Evolutionary conservation across 2,113 vertebrate genomes (phyloP).

Genomic region (Prionailurus bengalensis): DNA sequence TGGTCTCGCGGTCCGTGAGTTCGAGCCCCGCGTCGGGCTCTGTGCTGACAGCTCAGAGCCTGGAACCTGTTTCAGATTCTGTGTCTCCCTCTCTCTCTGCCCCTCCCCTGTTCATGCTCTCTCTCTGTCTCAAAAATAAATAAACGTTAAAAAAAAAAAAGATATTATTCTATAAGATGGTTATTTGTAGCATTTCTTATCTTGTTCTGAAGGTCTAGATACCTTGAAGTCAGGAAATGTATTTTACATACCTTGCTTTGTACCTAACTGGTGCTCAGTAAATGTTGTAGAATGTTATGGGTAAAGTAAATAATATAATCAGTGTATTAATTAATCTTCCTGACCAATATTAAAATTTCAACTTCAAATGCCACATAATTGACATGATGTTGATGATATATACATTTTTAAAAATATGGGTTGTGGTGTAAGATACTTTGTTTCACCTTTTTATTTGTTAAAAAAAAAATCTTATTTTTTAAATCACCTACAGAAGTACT

Average conservation of each 20-base stretch:
- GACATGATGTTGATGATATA: not conserved
- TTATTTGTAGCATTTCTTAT: not conserved
- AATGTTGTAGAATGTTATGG: not conserved
- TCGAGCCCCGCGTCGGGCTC: too few relatives aligned
- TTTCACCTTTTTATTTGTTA: not conserved
- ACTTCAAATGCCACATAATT: not conserved
- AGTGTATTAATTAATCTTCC: slow-evolving; percentile 24
- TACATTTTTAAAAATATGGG: not conserved
- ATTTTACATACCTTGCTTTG: not conserved
- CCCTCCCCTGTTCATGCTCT: too few relatives aligned
- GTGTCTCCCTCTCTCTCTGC: too few relatives aligned
- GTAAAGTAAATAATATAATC: not conserved
- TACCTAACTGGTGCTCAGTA: not conserved
- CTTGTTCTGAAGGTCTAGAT: not conserved
- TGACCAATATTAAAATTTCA: slow-evolving; percentile 6
- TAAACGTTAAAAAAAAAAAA: not conserved
- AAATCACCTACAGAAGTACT: not conserved
- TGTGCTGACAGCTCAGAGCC: too few relatives aligned
- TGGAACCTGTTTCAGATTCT: too few relatives aligned
- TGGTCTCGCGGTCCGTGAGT: too few relatives aligned
- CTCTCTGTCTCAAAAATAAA: too few relatives aligned
- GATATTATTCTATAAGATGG: not conserved
- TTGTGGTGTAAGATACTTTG: not conserved
- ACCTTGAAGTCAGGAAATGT: not conserved
- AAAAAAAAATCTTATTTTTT: not conserved